Base-by-base conservation (phyloP, 2,888 invertebrate genomes). In the Orchesellides sinensis region DNA sequence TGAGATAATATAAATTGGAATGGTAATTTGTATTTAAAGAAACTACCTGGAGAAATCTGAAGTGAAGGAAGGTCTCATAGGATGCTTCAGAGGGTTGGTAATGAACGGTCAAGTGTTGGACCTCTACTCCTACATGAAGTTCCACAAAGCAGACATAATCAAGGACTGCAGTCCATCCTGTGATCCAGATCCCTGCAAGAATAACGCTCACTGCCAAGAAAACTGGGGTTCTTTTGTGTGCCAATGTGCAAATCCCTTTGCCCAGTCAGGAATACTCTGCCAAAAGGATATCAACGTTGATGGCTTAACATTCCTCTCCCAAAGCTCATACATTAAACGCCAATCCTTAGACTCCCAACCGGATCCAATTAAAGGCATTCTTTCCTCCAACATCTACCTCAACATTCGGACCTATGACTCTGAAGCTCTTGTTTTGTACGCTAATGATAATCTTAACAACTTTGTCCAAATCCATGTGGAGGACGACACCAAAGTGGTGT, bases 151-250 rank as follows among this genome's bases (percentile, higher is more conserved):
- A 65, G 97, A 96, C 90, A 97, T 98, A 84, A 96, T 96, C 83
- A 95, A 95, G 90, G 96, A 97, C 89, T 98, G 98, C 89, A 96
- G 96, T 89, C 97, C 97, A 0, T 96, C 96, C 0, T 98, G 98
- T 90, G 96, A 96, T 86, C 96, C 97, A 0, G 96, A 96, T 89
- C 97, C 97, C 8, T 98, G 98, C 90, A 94, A 95, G 90, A 97
- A 98, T 90, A 96, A 94, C 59, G 98, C 96, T 0, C 93, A 93
- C 85, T 98, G 91, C 23, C 90, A 90, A 83, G 90, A 91, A 86
- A 88, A 88, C 78, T 91, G 91, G 91, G 90, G 90, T 0, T 88
- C 89, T 32, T 98, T 97, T 88, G 95, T 95, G 89, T 98, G 98
- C 90, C 94, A 96, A 86, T 98, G 98, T 91, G 94, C 94, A 87